Conservation (phyloP, 2,888 invertebrate species). For the Rotaria macrura region DNA sequence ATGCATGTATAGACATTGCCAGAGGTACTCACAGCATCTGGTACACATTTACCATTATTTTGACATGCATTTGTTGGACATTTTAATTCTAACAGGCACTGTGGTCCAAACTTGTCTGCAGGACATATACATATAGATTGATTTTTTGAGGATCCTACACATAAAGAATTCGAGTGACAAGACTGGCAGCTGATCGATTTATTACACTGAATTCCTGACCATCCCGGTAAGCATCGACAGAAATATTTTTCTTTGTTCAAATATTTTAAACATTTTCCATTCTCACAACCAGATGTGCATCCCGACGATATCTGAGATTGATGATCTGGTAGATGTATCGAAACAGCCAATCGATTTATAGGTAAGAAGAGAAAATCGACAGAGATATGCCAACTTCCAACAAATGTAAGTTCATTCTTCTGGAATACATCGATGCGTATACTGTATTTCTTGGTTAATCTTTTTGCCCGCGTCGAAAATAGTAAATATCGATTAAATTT, state of each 20-base stretch:
- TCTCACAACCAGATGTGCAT: not conserved
- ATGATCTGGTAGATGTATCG: not conserved
- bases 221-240: not conserved
- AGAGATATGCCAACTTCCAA: not conserved
- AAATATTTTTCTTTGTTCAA: not conserved
- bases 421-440: not conserved
- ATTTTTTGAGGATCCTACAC: not conserved
- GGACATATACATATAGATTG: not conserved
- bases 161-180: not conserved
- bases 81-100: not conserved
- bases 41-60: not conserved
- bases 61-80: not conserved
- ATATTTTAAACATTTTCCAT: not conserved
- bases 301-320: not conserved
- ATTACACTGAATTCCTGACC: not conserved
- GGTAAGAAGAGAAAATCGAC: not conserved
- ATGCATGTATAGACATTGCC: not conserved
- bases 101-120: not conserved
- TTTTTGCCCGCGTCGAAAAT: not conserved
- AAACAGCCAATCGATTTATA: not conserved
- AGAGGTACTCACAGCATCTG: not conserved
- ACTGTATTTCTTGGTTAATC: not conserved
- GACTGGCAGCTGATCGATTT: not conserved
- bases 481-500: not conserved
- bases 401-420: not conserved